phyloP scores from a whole-genome alignment of 2,113 vertebrate genomes.

The Hippocampus barbouri region DNA sequence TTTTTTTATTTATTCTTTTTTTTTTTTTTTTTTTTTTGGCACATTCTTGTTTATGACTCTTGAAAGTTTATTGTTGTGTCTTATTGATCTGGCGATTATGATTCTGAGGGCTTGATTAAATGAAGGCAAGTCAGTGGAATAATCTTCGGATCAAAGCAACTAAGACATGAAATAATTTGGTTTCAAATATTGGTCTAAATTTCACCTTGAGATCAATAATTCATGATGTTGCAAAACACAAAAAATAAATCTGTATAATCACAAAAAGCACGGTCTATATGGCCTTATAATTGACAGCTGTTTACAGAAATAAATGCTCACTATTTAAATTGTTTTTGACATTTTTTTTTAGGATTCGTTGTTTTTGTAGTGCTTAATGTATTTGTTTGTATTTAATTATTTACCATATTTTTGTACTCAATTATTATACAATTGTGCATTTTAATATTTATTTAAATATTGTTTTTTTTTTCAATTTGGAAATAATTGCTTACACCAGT shows the following conservation, averaged over 20 bases:
- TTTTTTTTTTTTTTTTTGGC: neutral
- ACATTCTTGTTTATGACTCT: constrained; percentile 2
- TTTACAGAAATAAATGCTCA: too few species aligned
- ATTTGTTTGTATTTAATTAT: neutral
- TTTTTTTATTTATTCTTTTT: constrained; percentile 5
- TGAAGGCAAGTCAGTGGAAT: neutral
- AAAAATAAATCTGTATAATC: too few species aligned
- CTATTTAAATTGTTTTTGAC: too few species aligned
- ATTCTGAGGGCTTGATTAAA: neutral
- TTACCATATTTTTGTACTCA: neutral
- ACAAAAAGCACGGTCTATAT: too few species aligned
- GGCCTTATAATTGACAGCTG: too few species aligned
- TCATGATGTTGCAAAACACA: too few species aligned
- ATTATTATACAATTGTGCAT: neutral
- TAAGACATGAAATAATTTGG: neutral
- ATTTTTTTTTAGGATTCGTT: neutral
- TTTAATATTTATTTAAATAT: neutral
- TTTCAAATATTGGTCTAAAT: neutral
- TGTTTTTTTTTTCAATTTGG: neutral
- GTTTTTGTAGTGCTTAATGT: neutral
- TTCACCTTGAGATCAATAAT: neutral
- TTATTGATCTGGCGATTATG: neutral
- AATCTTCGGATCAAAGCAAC: neutral
- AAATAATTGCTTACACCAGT: neutral
- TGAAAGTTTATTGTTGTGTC: neutral